Evolutionary conservation across 37 sponge, comb jelly and placozoan species (phyloP), one percentile per base, ranked within the genome.

Genomic region (Bolinopsis microptera): DNA sequence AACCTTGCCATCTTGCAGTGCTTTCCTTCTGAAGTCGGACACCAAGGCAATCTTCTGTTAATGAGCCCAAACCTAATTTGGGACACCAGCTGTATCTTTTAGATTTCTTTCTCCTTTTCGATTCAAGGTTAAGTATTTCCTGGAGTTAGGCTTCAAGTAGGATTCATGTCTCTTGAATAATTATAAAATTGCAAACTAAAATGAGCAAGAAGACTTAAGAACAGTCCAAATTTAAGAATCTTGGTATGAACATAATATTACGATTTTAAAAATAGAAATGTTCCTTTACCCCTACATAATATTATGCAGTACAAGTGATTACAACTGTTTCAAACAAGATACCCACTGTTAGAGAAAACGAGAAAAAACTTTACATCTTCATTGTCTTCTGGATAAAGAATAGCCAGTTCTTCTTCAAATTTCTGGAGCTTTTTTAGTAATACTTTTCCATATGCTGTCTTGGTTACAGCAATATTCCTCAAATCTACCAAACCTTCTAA

Each of bases 1-100:
- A n/a, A 86, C 90, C 90, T 86, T 27, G 34, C 40, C 48, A 86
- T 86, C 90, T 39, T 41, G 90, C 90, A 25, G 61, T 33, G 27
- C 90, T 41, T 8, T 86, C 26, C 61, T 86, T 86, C 30, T 86
- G 61, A 9, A 86, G 35, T n/a, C 30, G 30, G 1, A 86, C 1
- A 5, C 90, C 90, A 28, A 86, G 39, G 31, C 90, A 86, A 34
- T 86, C 90, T 40, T 41, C 90, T 3, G 90, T 33, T 27, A 86
- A 3, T 9, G 90, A 25, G 24, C 61, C 90, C 25, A 86, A 39
- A 22, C 90, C 90, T 48, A 86, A 9, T 27, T 40, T 86, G 26
- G 90, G 90, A 5, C 13, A 24, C 90, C 90, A 86, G n/a, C 28
- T 77, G 36, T 35, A 77, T 77, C 80, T 32, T 32, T 32, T 77